Evolutionary conservation across 2,888 invertebrate genomes (phyloP).

Genomic region (Campaea margaritaria): DNA sequence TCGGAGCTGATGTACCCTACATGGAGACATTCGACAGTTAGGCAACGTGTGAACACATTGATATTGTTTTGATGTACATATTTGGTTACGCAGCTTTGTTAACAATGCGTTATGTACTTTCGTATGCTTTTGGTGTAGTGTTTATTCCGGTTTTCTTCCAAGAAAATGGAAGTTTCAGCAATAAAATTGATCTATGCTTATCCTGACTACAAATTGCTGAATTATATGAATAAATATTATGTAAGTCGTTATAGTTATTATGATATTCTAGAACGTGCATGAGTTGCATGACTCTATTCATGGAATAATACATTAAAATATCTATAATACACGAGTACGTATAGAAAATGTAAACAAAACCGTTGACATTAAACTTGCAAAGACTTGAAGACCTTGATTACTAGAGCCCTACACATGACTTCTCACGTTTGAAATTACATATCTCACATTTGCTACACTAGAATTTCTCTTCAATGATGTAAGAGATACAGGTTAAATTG

Average conservation of each 20-base stretch:
- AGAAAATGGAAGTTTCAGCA: too few species aligned
- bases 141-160: slow-evolving; percentile 1
- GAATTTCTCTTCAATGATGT: slow-evolving; percentile 25
- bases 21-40: slow-evolving; percentile 55
- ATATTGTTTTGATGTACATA: slow-evolving; percentile 28
- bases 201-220: too few species aligned
- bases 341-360: slow-evolving; percentile 72
- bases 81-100: slow-evolving; percentile 16
- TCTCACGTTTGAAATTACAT: slow-evolving; percentile 45
- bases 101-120: slow-evolving; percentile 8
- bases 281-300: not conserved
- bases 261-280: not conserved
- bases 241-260: not conserved
- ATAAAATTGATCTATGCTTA: too few species aligned
- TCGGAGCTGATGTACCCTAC: slow-evolving; percentile 59
- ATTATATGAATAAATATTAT: too few species aligned
- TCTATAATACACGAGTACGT: not conserved
- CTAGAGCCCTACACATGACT: slow-evolving; percentile 58
- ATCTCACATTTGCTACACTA: slow-evolving; percentile 39
- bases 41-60: slow-evolving; percentile 40
- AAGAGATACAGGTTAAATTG: slow-evolving; percentile 36
- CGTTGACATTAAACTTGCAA: slow-evolving; percentile 77
- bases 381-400: slow-evolving; percentile 77
- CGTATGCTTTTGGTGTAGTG: slow-evolving; percentile 17
- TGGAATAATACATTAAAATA: not conserved